These are phyloP conservation scores for Hesperophylax magnus DNA, from an alignment of 1,140 invertebrate genomes.

Conservation along the genomic window DNA sequence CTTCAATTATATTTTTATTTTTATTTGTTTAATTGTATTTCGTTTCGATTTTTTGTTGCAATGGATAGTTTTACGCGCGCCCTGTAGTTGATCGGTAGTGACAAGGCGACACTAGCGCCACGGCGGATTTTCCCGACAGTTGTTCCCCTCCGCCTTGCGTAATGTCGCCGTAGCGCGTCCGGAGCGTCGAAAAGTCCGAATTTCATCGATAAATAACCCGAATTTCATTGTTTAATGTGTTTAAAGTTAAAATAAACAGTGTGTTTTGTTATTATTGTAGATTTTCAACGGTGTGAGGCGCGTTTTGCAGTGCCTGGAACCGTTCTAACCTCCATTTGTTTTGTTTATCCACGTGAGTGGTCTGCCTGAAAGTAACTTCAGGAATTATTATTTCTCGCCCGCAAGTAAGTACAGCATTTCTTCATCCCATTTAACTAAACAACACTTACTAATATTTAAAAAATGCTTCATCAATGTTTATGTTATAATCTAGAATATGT, in stretches of 20 bases:
- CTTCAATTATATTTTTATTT: too few species aligned
- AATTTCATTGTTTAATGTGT: slow-evolving; percentile 14
- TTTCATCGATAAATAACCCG: slow-evolving; percentile 24
- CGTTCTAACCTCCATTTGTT: slow-evolving; percentile 21
- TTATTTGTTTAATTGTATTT: too few species aligned
- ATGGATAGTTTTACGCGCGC: background rate
- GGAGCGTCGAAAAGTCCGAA: slow-evolving; percentile 22
- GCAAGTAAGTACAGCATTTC: background rate
- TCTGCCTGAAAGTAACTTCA: slow-evolving; percentile 14
- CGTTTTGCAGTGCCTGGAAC: slow-evolving; percentile 12
- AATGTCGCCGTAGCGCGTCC: slow-evolving; percentile 6
- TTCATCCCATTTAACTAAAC: background rate
- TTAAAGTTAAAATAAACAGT: slow-evolving; percentile 27
- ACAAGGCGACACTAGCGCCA: slow-evolving; percentile 28
- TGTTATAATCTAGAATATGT: too few species aligned
- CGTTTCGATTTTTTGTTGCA: too few species aligned
- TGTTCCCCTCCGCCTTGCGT: slow-evolving; percentile 13
- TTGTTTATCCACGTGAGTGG: slow-evolving; percentile 36
- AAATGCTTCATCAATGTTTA: too few species aligned
- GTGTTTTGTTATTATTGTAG: slow-evolving; percentile 19
- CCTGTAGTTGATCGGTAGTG: slow-evolving; percentile 21
- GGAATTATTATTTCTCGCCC: slow-evolving; percentile 27
- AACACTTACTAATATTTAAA: too few species aligned
- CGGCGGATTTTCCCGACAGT: slow-evolving; percentile 37
- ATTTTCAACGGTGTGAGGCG: slow-evolving; percentile 17